phyloP scores from a whole-genome alignment of 2,113 vertebrate genomes.

The Perognathus longimembris region DNA sequence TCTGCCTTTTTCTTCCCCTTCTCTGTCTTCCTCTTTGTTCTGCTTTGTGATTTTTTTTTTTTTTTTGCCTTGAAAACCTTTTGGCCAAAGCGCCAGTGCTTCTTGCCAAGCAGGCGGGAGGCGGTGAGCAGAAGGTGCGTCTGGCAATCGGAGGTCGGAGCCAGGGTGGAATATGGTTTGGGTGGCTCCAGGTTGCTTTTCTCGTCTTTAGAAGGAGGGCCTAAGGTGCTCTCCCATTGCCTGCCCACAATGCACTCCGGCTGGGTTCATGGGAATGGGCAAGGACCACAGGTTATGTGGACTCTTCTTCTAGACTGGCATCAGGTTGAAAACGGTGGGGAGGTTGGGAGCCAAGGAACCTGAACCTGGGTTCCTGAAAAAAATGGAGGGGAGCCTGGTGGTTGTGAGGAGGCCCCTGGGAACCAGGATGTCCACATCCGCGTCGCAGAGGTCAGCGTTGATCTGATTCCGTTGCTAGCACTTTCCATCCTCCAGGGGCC shows the following conservation, averaged over 20 bases:
- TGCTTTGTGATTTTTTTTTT: not conserved
- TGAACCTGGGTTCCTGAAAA: not conserved
- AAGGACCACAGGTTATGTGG: too few relatives aligned
- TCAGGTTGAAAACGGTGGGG: not conserved
- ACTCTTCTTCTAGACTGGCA: too few relatives aligned
- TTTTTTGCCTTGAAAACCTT: not conserved
- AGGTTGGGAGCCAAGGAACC: not conserved
- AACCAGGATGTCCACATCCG: not conserved
- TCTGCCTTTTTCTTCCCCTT: too few relatives aligned
- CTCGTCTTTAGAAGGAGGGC: not conserved
- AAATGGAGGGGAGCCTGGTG: not conserved
- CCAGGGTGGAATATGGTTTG: not conserved
- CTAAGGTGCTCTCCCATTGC: not conserved
- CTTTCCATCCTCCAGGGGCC: not conserved
- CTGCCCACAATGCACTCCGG: not conserved
- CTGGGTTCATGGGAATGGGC: rapidly evolving
- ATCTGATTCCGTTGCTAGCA: not conserved
- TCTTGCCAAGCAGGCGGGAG: not conserved
- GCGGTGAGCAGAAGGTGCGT: not conserved
- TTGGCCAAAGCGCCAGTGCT: not conserved
- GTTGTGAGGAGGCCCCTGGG: not conserved
- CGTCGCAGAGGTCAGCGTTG: not conserved
- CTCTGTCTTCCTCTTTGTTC: not conserved
- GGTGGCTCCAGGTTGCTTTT: not conserved
- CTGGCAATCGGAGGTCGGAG: not conserved